Evolutionary conservation across 2,888 invertebrate species (phyloP).

Genomic region (Aspidiotus destructor): DNA sequence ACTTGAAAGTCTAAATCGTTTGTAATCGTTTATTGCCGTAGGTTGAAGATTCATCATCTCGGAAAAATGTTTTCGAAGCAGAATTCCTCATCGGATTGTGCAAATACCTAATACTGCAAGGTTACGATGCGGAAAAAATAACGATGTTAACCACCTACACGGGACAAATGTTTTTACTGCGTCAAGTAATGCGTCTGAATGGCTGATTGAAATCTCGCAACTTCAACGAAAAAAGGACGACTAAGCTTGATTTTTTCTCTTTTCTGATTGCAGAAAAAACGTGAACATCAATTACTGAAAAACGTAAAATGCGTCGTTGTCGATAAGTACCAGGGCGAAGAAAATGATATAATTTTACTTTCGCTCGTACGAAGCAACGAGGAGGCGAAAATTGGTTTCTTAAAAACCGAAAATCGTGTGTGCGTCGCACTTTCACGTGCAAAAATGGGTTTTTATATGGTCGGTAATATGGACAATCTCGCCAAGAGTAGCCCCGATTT

Average conservation of each 20-base stretch:
- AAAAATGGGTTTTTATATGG: conserved; percentile 33
- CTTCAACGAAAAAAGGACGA: too few relatives aligned
- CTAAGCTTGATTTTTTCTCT: background rate
- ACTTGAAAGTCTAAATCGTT: background rate
- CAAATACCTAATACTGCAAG: conserved; percentile 52
- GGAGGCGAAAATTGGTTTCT: conserved; percentile 27
- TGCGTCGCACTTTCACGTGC: conserved; percentile 34
- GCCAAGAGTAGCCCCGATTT: conserved; percentile 37
- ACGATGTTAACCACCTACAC: conserved; percentile 64
- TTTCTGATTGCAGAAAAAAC: conserved; percentile 18
- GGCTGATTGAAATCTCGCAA: too few relatives aligned
- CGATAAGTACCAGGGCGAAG: conserved; percentile 34
- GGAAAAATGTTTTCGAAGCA: conserved; percentile 56
- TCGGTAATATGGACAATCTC: conserved; percentile 30
- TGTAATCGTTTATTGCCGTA: conserved; percentile 35
- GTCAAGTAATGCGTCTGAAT: conserved; percentile 15
- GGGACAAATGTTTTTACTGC: conserved; percentile 50
- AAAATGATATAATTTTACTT: conserved; percentile 33
- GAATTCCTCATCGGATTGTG: conserved; percentile 53
- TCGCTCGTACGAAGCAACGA: conserved; percentile 33
- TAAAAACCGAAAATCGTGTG: conserved; percentile 29
- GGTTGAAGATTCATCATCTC: conserved; percentile 49
- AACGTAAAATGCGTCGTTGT: conserved; percentile 26
- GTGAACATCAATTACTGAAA: conserved; percentile 34
- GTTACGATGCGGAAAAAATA: conserved; percentile 52